Base-by-base conservation (phyloP, 2,797 vertebrate genomes). In the Xiphorhynchus erythropygius region DNA sequence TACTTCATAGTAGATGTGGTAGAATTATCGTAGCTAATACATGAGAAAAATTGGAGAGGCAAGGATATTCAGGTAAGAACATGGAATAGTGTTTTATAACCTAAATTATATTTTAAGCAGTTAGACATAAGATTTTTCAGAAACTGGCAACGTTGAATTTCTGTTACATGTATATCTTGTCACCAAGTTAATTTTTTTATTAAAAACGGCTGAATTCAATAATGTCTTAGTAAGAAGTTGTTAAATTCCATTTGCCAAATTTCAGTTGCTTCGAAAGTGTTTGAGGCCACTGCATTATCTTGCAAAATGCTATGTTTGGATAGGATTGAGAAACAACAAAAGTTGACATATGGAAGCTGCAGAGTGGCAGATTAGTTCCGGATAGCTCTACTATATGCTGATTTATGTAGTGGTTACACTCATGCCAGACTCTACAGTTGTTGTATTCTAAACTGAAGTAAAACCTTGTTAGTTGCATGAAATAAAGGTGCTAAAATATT, bases 351-450 rank as follows among this genome's bases (percentile, higher is more conserved):
- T 7, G 25, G 59, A 89, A 82, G 18, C 39, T 79, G 35, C 17
- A 27, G 47, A 75, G 21, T 33, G 33, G 9, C 44, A 69, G 18
- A 50, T 82, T 65, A 47, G 62, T 84, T 91, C 62, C 30, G 18
- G n/a, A 7, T 84, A 52, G 8, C 33, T 84, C 18, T 78, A 24
- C n/a, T 69, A 0, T 42, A 24, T 59, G 21, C 47, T 55, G 11
- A 24, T 11, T 56, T 52, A 13, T 24, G 3, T 42, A n/a, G 32
- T 53, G 28, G 41, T 56, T 90, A 68, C 47, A 47, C 33, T 87
- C 0, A 0, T 64, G 33, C 17, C 32, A 56, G 37, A 50, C 18
- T 39, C 79, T 18, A 50, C 4, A 47, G 10, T 46, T 19, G 2
- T 3, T 41, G 9, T 82, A 44, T 62, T 78, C 18, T 87, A 39